These are phyloP conservation scores for Brassicogethes aeneus DNA, from an alignment of 2,888 invertebrate genomes.

Conservation along the genomic window DNA sequence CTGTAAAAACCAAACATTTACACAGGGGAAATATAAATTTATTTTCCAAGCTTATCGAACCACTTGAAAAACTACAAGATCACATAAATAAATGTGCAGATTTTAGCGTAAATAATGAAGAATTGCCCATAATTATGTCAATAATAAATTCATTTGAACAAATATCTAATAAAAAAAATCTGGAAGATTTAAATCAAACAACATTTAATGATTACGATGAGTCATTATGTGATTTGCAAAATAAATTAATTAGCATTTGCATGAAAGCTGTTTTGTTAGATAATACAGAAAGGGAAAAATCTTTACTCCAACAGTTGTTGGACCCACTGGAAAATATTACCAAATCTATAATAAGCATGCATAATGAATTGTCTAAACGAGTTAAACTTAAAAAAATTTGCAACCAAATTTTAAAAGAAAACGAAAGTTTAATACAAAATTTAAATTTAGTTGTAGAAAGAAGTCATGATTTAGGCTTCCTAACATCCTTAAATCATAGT, in stretches of 20 bases:
- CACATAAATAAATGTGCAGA: slow-evolving; percentile 23
- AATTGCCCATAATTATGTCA: slow-evolving; percentile 25
- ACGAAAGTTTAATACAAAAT: slow-evolving; percentile 2
- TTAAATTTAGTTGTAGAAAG: no score
- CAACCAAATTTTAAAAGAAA: slow-evolving; percentile 9
- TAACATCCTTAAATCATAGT: no score
- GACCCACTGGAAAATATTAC: slow-evolving; percentile 32
- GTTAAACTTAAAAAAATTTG: slow-evolving; percentile 15
- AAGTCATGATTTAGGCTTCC: no score
- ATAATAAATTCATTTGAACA: slow-evolving; percentile 26
- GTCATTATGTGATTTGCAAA: slow-evolving; percentile 30
- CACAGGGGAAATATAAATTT: slow-evolving; percentile 25
- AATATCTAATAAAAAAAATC: slow-evolving; percentile 13
- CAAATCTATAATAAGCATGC: slow-evolving; percentile 33
- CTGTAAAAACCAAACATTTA: slow-evolving; percentile 26
- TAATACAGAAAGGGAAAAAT: slow-evolving; percentile 21
- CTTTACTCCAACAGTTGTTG: slow-evolving; percentile 30
- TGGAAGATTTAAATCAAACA: slow-evolving; percentile 12
- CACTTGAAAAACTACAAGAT: slow-evolving; percentile 26
- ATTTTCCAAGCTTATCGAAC: slow-evolving; percentile 25
- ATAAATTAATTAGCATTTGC: slow-evolving; percentile 33
- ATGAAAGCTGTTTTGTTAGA: slow-evolving; percentile 32
- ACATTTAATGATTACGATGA: slow-evolving; percentile 26
- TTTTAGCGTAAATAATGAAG: slow-evolving; percentile 24
- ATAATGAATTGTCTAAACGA: slow-evolving; percentile 24